These are phyloP conservation scores for Bembecia ichneumoniformis DNA, from an alignment of 2,888 invertebrate species.

Conservation along the genomic window DNA sequence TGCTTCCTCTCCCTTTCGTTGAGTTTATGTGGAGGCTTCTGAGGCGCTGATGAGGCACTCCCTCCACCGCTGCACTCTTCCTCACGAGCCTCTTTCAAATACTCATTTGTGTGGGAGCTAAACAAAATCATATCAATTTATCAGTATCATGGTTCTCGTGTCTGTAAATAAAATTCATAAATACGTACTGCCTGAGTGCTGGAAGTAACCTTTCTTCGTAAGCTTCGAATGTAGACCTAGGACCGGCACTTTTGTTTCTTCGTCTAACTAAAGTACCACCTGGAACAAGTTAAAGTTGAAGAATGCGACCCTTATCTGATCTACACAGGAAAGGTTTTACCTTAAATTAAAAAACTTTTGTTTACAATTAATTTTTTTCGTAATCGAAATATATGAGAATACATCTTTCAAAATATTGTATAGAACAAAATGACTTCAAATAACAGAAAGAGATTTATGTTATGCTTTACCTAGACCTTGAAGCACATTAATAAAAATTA, in stretches of 20 bases:
- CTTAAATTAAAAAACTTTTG: no score
- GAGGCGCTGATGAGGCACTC: conserved; percentile 50
- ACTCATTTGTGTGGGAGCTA: conserved; percentile 88
- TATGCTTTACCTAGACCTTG: no score
- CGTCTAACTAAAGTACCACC: conserved; percentile 72
- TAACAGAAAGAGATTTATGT: no score
- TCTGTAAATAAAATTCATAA: background rate
- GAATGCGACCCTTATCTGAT: no score
- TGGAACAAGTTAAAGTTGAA: conserved; percentile 10
- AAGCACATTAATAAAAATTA: no score
- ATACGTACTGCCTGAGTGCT: conserved; percentile 84
- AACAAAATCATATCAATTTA: conserved; percentile 9
- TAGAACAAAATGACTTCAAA: no score
- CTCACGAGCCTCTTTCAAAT: conserved; percentile 73
- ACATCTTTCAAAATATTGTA: background rate
- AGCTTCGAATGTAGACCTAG: conserved; percentile 83
- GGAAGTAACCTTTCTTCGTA: conserved; percentile 90
- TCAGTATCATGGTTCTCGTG: background rate
- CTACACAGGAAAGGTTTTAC: no score
- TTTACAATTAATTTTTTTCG: no score
- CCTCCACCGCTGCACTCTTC: conserved; percentile 67
- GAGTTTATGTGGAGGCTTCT: conserved; percentile 68
- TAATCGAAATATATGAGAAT: background rate
- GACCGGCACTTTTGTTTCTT: conserved; percentile 77
- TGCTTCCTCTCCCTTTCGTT: conserved; percentile 88